Conservation (phyloP, 2,888 invertebrate genomes). For the Nineta flava region DNA sequence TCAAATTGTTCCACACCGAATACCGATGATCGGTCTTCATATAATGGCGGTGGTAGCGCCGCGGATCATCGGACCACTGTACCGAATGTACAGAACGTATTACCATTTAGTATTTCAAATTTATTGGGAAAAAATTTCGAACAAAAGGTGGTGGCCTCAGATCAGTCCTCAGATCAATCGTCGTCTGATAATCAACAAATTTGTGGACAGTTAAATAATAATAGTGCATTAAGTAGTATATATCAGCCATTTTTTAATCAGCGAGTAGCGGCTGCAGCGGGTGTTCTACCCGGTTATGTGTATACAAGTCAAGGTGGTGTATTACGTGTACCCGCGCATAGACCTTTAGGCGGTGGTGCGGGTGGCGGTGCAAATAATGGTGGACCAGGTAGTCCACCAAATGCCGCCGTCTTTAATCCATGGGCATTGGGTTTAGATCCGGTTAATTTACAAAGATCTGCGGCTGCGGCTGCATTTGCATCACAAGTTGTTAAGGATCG, state of each 20-base stretch:
- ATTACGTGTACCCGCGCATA: conserved; percentile 66
- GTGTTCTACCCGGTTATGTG: conserved; percentile 23
- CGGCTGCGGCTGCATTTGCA: conserved; percentile 56
- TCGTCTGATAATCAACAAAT: conserved; percentile 18
- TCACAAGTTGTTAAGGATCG: conserved; percentile 72
- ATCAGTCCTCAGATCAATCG: conserved; percentile 17
- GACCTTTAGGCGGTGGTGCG: conserved; percentile 38
- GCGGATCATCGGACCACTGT: not conserved
- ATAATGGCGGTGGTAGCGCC: conserved; percentile 23
- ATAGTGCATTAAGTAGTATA: conserved; percentile 15
- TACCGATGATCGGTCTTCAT: conserved; percentile 27
- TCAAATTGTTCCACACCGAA: conserved; percentile 24
- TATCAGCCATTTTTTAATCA: conserved; percentile 7
- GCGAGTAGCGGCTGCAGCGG: conserved; percentile 22
- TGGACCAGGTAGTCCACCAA: conserved; percentile 32
- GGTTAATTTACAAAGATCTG: conserved; percentile 45
- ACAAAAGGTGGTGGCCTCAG: conserved; percentile 31
- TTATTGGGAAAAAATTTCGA: conserved; percentile 62
- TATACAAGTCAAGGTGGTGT: conserved; percentile 50
- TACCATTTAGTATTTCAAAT: conserved; percentile 71
- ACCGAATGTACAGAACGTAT: conserved; percentile 29
- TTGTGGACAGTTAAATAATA: conserved; percentile 18
- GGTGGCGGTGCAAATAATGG: conserved; percentile 25
- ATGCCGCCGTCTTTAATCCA: conserved; percentile 24
- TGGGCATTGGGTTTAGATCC: conserved; percentile 38